Evolutionary conservation across 2,888 invertebrate genomes (phyloP), one percentile per base, ranked within the genome.

Genomic region (Listrodromus nycthemerus): DNA sequence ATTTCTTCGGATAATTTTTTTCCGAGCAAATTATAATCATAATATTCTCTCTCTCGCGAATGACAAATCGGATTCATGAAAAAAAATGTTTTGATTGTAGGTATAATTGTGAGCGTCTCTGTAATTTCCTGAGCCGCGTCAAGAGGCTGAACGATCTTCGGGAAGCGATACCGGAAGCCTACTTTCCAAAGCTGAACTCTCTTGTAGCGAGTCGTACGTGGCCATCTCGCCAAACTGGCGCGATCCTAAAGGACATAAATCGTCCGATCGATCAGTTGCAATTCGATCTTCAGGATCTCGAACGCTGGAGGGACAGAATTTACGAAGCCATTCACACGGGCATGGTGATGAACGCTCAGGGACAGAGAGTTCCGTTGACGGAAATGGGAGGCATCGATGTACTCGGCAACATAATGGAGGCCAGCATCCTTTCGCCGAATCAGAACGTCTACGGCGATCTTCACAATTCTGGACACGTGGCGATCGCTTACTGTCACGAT

Each of bases 131-230:
- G 89, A 91, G 94, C 0, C 95, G 96, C 0, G 96, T 96, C 1
- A 94, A 93, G 33, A 95, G 96, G 0, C 95, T 95, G 87, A 95
- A 95, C 86, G 95, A 97, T 91, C 95, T 96, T 93, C 94, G 95
- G 1, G 95, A 95, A 2, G 96, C 97, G 16, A 96, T 98, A 86
- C 92, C 93, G 0, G 97, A 97, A 92, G 97, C 96, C 0, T 98
- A 98, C 93, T 98, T 97, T 94, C 96, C 97, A 5, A 98, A 97
- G 93, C 94, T 98, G 91, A 97, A 97, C 93, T 97, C 96, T 1
- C 94, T 96, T 86, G 96, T 97, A 4, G 95, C 97, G 30, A 96
- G 96, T 89, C 94, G 97, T 0, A 94, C 96, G 1, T 97, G 96
- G 96, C 97, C 97, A 0, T 95, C 97, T 0, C 95, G 97, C 87